Conservation (phyloP, 2,113 vertebrate species). For the Misgurnus anguillicaudatus region DNA sequence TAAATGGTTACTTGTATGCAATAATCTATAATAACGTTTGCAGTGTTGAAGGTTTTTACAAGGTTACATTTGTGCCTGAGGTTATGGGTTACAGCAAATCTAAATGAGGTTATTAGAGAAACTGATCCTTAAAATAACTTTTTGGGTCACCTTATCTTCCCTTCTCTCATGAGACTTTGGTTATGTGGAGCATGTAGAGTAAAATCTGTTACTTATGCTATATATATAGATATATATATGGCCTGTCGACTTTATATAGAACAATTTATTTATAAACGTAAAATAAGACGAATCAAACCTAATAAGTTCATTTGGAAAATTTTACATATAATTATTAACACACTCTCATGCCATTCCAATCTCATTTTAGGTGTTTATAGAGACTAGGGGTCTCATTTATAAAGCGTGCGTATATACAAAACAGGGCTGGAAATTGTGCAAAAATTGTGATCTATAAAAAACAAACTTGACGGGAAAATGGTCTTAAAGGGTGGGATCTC, state of each 20-base stretch:
- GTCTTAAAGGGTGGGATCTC: too few species aligned
- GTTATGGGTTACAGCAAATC: not conserved
- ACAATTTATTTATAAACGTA: too few species aligned
- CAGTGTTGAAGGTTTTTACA: not conserved
- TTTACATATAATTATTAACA: too few species aligned
- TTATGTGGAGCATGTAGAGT: slow-evolving; percentile 31
- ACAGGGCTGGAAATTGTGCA: too few species aligned
- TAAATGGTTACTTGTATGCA: not conserved
- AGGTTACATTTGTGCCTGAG: not conserved
- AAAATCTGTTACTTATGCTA: not conserved
- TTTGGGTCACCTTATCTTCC: slow-evolving; percentile 42
- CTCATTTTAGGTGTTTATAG: too few species aligned
- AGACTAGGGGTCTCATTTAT: too few species aligned
- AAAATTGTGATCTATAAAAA: too few species aligned
- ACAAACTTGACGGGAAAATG: too few species aligned
- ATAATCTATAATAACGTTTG: not conserved
- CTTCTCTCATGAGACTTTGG: slow-evolving; percentile 31
- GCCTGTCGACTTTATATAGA: not conserved
- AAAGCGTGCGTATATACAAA: too few species aligned
- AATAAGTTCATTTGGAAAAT: too few species aligned
- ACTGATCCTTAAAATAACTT: slow-evolving; percentile 51
- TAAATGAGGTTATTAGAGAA: slow-evolving; percentile 40
- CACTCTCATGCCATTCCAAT: too few species aligned
- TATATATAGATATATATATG: not conserved
- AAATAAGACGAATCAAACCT: too few species aligned